Base-by-base conservation (phyloP, 2,888 invertebrate genomes). In the Nasonia oneida region DNA sequence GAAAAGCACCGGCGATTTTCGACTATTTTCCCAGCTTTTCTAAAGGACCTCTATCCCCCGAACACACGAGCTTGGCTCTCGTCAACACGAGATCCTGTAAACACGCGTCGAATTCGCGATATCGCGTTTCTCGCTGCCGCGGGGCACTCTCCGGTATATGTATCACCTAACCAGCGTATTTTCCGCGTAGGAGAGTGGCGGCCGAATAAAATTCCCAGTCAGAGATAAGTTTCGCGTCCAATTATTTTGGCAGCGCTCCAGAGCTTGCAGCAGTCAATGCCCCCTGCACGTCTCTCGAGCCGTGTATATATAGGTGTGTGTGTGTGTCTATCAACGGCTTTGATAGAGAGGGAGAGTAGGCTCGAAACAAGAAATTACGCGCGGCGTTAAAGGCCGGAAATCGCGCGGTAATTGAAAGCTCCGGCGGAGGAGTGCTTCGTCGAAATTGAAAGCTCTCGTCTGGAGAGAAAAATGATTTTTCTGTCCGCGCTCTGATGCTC, bases 371-470 rank as follows among this genome's bases (percentile, higher is more conserved):
- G 81, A 81, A 85, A 85, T 81, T 85, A 61, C 73, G 33, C 50
- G 10, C 8, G 57, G 76, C 70, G 76, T 37, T 81, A 81, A 84
- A 81, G 71, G 33, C 57, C 81, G 78, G 79, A 85, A 91, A 91
- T 90, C 90, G 91, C 90, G 88, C 88, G 90, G 90, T 91, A 91
- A 91, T 91, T 91, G 91, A 91, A 91, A 91, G 89, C 90, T 88
- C 89, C 86, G 88, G 89, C 76, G 86, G 87, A 88, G 83, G 86
- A 88, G 88, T 85, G 73, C n/a, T 29, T 29, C 23, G 64, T 23
- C 64, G 64, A 64, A 64, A 29, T 64, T 64, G 29, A 64, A 57
- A 57, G 64, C 29, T 23, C 57, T 61, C 61, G 29, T 4, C 4
- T 15, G 29, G 12, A 14, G 12, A 14, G 10, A 53, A 53, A 53